Percentiles rank a stretch among this genome's conserved stretches.
phyloP scores from a whole-genome alignment of 2,888 invertebrate genomes.

The Trichopoda pennipes region DNA sequence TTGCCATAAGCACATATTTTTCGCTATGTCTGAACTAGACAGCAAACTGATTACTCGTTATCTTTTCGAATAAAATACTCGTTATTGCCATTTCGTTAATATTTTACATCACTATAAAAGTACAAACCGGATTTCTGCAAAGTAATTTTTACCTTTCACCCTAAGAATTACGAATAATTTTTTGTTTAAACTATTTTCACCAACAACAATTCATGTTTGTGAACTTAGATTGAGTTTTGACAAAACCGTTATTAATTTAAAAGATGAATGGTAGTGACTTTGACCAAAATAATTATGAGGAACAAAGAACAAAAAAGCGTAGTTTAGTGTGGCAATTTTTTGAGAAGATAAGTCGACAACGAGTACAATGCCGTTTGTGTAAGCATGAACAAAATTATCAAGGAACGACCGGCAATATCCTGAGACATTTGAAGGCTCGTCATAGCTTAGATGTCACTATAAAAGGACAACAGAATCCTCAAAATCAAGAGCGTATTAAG shows the following conservation, averaged over 20 bases:
- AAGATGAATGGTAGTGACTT: constrained; percentile 40
- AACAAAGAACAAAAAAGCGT: constrained; percentile 42
- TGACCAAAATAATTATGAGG: constrained; percentile 26
- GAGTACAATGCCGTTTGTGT: constrained; percentile 69
- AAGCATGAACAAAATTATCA: constrained; percentile 70
- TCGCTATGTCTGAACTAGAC: no score
- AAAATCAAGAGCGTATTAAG: constrained; percentile 39
- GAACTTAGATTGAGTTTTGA: constrained; percentile 29
- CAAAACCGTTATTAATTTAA: constrained; percentile 39
- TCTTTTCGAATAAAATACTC: neutral
- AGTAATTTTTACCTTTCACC: constrained; percentile 54
- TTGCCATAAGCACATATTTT: no score
- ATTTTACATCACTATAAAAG: constrained; percentile 47
- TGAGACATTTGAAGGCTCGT: constrained; percentile 69
- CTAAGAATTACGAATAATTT: constrained; percentile 63
- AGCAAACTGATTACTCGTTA: constrained; percentile 7
- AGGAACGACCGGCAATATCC: constrained; percentile 71
- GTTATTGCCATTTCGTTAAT: neutral
- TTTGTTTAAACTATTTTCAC: constrained; percentile 40
- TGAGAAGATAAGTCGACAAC: constrained; percentile 65
- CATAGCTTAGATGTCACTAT: constrained; percentile 69
- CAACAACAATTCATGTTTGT: constrained; percentile 35
- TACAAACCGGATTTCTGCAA: constrained; percentile 61
- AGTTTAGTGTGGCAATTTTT: constrained; percentile 72
- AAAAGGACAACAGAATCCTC: constrained; percentile 66